A percentile compares a stretch with the other conserved stretches of the same genome.
These are phyloP conservation scores for Oncopodura yosiiana DNA, from an alignment of 1,140 invertebrate species.

Conservation along the genomic window DNA sequence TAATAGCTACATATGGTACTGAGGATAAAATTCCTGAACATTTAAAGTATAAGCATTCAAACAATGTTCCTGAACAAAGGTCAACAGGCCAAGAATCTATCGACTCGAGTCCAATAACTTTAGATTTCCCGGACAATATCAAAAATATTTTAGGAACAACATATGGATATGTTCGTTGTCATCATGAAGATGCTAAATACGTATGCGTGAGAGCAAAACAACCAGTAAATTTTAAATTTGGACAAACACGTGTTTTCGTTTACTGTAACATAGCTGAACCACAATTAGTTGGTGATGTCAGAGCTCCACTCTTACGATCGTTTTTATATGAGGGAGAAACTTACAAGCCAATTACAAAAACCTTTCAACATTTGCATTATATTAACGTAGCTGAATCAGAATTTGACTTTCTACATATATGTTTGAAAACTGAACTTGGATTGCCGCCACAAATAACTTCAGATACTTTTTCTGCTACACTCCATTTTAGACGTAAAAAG, in stretches of 20 bases:
- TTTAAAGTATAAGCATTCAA: too few species aligned
- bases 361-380: conserved; percentile 14
- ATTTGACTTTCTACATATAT: conserved; percentile 11
- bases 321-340: background rate
- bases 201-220: background rate
- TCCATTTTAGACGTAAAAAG: background rate
- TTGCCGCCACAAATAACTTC: conserved; percentile 4
- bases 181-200: background rate
- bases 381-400: background rate
- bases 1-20: too few species aligned
- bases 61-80: background rate
- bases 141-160: background rate
- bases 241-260: conserved; percentile 19
- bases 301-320: conserved; percentile 34
- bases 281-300: conserved; percentile 38
- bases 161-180: background rate
- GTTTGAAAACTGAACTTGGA: conserved; percentile 8
- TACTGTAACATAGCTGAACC: conserved; percentile 38
- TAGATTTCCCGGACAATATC: background rate
- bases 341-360: background rate
- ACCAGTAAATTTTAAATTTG: background rate
- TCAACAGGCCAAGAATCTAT: background rate
- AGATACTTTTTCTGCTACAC: conserved; percentile 7
- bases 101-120: background rate
- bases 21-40: too few species aligned